Evolutionary conservation across 2,113 vertebrate species (phyloP).

Genomic region (Sylvietta virens): DNA sequence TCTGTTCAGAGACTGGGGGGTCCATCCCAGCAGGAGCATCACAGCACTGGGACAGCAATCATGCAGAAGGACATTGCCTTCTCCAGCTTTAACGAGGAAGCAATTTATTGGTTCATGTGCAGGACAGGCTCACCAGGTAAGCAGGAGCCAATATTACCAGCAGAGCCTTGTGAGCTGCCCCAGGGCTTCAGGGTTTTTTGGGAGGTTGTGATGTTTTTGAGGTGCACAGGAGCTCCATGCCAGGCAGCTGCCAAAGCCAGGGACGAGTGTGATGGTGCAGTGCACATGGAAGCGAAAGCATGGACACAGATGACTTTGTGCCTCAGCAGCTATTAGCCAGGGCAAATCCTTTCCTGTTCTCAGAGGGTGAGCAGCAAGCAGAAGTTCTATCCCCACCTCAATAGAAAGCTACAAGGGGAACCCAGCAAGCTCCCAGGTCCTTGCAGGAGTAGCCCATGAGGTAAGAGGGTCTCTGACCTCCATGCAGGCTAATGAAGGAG

Average conservation of each 20-base stretch:
- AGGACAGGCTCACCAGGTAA: neutral
- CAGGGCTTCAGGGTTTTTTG: neutral
- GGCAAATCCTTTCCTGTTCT: neutral
- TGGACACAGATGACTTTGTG: neutral
- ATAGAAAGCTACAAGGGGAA: neutral
- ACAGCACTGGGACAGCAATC: neutral
- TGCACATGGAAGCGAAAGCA: neutral
- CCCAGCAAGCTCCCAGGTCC: accelerated
- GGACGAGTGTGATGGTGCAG: neutral
- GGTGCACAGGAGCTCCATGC: neutral
- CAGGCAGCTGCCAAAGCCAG: neutral
- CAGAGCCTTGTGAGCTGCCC: neutral
- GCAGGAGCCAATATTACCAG: neutral
- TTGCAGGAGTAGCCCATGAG: neutral
- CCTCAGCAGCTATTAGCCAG: neutral
- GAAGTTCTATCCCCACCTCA: neutral
- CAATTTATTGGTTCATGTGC: neutral
- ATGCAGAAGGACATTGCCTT: neutral
- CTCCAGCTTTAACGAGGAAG: neutral
- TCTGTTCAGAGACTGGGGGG: neutral
- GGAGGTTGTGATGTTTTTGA: neutral
- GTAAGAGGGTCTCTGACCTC: neutral
- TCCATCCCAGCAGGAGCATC: accelerated
- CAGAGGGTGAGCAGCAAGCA: neutral
- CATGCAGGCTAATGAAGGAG: neutral